Evolutionary conservation across 1,140 invertebrate genomes (phyloP).

Genomic region (Drosophila trapezifrons): DNA sequence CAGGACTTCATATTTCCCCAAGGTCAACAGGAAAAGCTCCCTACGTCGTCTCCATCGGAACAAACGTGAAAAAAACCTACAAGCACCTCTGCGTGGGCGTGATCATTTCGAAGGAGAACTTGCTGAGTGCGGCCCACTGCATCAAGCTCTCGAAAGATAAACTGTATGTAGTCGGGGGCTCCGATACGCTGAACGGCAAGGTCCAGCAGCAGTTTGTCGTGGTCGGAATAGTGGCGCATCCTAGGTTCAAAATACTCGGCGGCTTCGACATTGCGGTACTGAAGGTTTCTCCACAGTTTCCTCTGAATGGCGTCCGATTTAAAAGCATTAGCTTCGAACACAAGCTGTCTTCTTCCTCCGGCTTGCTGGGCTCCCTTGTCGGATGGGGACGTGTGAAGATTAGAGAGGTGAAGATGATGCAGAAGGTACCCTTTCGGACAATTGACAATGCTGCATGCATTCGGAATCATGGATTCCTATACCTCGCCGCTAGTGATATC

Average conservation of each 20-base stretch:
- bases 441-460: conserved; percentile 35
- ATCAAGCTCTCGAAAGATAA: background rate
- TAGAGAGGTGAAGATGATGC: conserved; percentile 15
- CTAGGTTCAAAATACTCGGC: conserved; percentile 17
- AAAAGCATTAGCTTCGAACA: conserved; percentile 15
- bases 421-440: conserved; percentile 27
- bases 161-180: conserved; percentile 34
- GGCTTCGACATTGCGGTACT: conserved; percentile 58
- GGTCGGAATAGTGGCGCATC: conserved; percentile 14
- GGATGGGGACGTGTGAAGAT: conserved; percentile 52
- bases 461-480: conserved; percentile 16
- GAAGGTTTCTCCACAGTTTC: conserved; percentile 26
- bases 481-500: conserved; percentile 43
- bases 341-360: background rate
- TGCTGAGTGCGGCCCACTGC: conserved; percentile 61
- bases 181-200: conserved; percentile 13
- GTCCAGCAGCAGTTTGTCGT: conserved; percentile 15
- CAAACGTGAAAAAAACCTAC: conserved; percentile 8
- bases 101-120: conserved; percentile 42
- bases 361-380: conserved; percentile 8
- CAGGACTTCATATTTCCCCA: too few species aligned
- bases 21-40: conserved; percentile 10
- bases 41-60: conserved; percentile 66
- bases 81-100: conserved; percentile 63
- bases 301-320: conserved; percentile 36